phyloP scores from a whole-genome alignment of 2,888 invertebrate species.

The Scaptomyza polygonia region DNA sequence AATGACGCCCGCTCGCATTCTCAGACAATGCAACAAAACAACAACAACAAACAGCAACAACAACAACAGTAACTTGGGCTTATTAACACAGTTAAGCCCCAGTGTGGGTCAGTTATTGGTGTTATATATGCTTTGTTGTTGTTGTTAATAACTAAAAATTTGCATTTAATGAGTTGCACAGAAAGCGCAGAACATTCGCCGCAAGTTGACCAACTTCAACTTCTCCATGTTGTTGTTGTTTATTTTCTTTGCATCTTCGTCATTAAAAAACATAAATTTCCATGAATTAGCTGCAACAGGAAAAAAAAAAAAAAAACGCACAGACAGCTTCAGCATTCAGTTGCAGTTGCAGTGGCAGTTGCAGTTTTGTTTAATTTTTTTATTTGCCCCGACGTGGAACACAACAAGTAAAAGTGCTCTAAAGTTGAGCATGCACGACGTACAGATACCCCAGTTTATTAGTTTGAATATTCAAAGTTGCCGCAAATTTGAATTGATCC shows the following conservation, averaged over 20 bases:
- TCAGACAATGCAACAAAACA: conserved; percentile 50
- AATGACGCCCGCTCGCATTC: conserved; percentile 58
- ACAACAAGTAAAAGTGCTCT: conserved; percentile 6
- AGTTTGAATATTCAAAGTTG: neutral
- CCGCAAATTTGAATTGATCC: no score
- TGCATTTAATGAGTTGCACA: conserved; percentile 54
- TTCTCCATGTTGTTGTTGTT: conserved; percentile 1
- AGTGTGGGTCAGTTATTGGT: conserved; percentile 36
- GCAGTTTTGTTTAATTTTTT: conserved; percentile 14
- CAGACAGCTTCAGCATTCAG: neutral
- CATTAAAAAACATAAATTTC: conserved; percentile 60
- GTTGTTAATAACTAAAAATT: conserved; percentile 43
- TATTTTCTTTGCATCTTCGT: conserved; percentile 9
- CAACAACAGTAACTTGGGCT: conserved; percentile 15
- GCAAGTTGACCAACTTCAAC: conserved; percentile 33
- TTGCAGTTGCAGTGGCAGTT: conserved; percentile 23
- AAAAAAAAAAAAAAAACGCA: conserved; percentile 1
- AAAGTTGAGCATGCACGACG: neutral
- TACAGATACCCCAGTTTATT: neutral
- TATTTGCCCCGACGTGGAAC: conserved; percentile 3
- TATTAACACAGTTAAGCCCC: conserved; percentile 50
- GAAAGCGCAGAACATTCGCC: conserved; percentile 34
- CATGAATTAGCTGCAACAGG: conserved; percentile 42
- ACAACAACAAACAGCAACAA: neutral
- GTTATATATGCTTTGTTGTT: conserved; percentile 2